Evolutionary conservation across 1,140 invertebrate species (phyloP), one percentile per base, ranked within the genome.

Genomic region (Calliphora vicina): DNA sequence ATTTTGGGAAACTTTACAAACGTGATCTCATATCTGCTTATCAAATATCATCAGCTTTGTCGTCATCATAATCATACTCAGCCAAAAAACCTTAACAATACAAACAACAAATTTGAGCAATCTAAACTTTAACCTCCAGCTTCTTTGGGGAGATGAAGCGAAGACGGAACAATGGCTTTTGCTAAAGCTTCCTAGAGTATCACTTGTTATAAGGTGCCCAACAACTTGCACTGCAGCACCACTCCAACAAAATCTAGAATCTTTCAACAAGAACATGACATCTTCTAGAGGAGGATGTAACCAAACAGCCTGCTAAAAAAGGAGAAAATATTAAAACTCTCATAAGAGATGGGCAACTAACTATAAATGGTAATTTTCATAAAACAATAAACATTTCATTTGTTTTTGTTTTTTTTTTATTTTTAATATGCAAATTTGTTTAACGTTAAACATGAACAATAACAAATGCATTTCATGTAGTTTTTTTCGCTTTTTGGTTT

Each of bases 391-490:
- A 67, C 20, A 23, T 50, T 17, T 50, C 17, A 17, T 50, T 50
- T 50, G 13, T 13, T 13, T 9, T 13, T 50, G 45, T 35, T 35
- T 35, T 35, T 35, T 35, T 35, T 35, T 10, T 35, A 8, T 15
- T 50, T 50, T 50, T 67, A 67, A 23, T 67, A 67, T 67, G 61
- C 61, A 67, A 67, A 67, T 67, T 67, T 67, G 61, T 67, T 67
- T 23, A 25, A 23, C 20, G 25, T 9, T 67, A 23, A 67, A 67
- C 4, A 67, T 67, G 61, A 67, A 67, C 20, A 67, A 67, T 1
- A 67, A 67, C 61, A n/a, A 67, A 67, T 23, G 57, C n/a, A 67
- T 67, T 67, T 67, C 4, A 2, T 67, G 20, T 17, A 20, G 2
- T 17, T 61, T 20, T 67, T 67, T 23, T 67, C 15, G 45, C 17